Evolutionary conservation across 2,888 invertebrate species (phyloP).

Genomic region (Metalampra italica): DNA sequence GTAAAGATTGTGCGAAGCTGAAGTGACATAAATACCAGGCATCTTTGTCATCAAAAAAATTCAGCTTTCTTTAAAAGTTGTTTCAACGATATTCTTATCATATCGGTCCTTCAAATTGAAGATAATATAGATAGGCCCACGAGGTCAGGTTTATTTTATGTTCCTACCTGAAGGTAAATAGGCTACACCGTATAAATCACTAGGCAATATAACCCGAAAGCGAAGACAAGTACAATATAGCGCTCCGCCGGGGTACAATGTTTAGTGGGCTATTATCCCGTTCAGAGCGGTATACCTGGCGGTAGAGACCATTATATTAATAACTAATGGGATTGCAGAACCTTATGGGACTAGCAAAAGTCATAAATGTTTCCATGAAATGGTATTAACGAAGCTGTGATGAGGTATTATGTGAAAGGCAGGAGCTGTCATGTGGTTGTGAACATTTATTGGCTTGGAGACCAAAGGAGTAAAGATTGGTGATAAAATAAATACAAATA

Average conservation of each 20-base stretch:
- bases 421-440: not conserved
- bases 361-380: not conserved
- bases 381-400: not conserved
- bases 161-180: slow-evolving; percentile 7
- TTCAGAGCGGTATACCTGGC: slow-evolving; percentile 19
- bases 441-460: too few relatives aligned
- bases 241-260: slow-evolving; percentile 19
- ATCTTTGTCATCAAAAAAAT: too few relatives aligned
- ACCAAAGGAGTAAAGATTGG: too few relatives aligned
- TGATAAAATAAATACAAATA: too few relatives aligned
- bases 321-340: slow-evolving; percentile 29
- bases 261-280: slow-evolving; percentile 30
- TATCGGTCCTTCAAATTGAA: not conserved
- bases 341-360: slow-evolving; percentile 12
- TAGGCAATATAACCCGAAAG: slow-evolving; percentile 13
- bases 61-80: not conserved
- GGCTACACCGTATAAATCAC: slow-evolving; percentile 18
- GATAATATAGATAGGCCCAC: not conserved
- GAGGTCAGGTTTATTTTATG: not conserved
- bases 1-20: not conserved
- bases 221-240: slow-evolving; percentile 8
- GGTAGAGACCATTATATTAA: slow-evolving; percentile 28
- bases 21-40: too few relatives aligned
- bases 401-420: not conserved
- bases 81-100: not conserved